Percentiles rank a stretch among this genome's conserved stretches.
Evolutionary conservation across 2,888 invertebrate genomes (phyloP).

Genomic region (Dicycla oo): DNA sequence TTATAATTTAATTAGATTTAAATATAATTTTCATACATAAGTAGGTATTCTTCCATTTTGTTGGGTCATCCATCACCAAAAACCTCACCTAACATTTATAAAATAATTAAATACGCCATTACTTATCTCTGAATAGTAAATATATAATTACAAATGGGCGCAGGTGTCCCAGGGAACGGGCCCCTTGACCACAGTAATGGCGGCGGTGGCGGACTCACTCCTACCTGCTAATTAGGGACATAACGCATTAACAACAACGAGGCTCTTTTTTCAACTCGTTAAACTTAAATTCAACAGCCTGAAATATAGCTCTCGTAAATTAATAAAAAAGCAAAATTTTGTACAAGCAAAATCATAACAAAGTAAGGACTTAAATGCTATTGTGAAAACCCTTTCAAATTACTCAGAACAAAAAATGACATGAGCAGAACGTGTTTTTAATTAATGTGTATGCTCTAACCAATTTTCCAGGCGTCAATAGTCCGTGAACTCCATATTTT

Average conservation of each 20-base stretch:
- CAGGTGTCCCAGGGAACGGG: conserved; percentile 68
- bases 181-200: conserved; percentile 69
- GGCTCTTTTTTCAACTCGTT: conserved; percentile 67
- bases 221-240: conserved; percentile 70
- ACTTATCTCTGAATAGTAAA: conserved; percentile 46
- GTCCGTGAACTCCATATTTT: conserved; percentile 62
- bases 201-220: conserved; percentile 59
- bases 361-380: conserved; percentile 46
- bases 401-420: conserved; percentile 50
- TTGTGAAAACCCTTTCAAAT: conserved; percentile 49
- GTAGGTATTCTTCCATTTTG: neutral
- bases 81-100: conserved; percentile 15
- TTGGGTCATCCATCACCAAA: neutral
- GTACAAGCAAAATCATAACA: conserved; percentile 47
- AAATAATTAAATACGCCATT: conserved; percentile 39
- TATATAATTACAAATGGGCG: conserved; percentile 51
- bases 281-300: conserved; percentile 59
- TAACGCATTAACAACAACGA: conserved; percentile 65
- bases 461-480: conserved; percentile 55
- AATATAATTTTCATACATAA: neutral
- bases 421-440: conserved; percentile 59
- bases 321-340: conserved; percentile 40
- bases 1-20: too few relatives aligned
- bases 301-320: conserved; percentile 54
- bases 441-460: conserved; percentile 58